phyloP scores from a whole-genome alignment of 2,888 invertebrate species.

The Nomada ruficornis region DNA sequence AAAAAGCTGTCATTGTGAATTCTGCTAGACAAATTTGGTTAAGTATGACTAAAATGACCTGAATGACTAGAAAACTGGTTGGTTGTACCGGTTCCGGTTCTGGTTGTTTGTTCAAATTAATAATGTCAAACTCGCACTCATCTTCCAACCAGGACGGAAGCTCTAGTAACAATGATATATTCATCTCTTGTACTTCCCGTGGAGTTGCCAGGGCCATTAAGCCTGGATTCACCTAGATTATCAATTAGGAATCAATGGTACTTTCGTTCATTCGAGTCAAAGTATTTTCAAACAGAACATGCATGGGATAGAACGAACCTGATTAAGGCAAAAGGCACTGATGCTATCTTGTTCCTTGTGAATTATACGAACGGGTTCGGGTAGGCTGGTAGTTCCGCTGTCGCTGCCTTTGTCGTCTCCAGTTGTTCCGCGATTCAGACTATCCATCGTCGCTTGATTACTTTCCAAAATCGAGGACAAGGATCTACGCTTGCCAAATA shows the following conservation, averaged over 20 bases:
- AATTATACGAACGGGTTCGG: slow-evolving; percentile 96
- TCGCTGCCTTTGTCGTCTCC: slow-evolving; percentile 82
- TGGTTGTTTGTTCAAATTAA: slow-evolving; percentile 88
- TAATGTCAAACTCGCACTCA: slow-evolving; percentile 98
- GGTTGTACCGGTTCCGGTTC: slow-evolving; percentile 91
- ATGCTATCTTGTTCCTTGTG: slow-evolving; percentile 99
- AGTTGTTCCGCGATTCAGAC: slow-evolving; percentile 75
- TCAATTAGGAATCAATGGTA: neutral
- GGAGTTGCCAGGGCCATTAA: slow-evolving; percentile 97
- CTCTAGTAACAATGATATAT: slow-evolving; percentile 95
- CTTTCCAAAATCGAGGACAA: slow-evolving; percentile 85
- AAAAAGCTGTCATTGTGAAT: no score
- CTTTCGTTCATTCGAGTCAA: neutral
- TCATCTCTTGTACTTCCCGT: slow-evolving; percentile 98
- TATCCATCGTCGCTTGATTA: slow-evolving; percentile 78
- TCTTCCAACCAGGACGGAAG: slow-evolving; percentile 98
- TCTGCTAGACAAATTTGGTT: no score
- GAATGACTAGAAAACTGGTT: slow-evolving; percentile 96
- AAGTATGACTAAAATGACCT: slow-evolving; percentile 84
- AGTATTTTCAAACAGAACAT: neutral
- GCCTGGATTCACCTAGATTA: slow-evolving; percentile 89
- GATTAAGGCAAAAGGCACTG: slow-evolving; percentile 97
- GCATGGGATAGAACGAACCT: slow-evolving; percentile 86
- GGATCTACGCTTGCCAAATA: slow-evolving; percentile 93
- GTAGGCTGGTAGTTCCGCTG: slow-evolving; percentile 84